Evolutionary conservation across 2,888 invertebrate genomes (phyloP).

Genomic region (Pherbina coryleti): DNA sequence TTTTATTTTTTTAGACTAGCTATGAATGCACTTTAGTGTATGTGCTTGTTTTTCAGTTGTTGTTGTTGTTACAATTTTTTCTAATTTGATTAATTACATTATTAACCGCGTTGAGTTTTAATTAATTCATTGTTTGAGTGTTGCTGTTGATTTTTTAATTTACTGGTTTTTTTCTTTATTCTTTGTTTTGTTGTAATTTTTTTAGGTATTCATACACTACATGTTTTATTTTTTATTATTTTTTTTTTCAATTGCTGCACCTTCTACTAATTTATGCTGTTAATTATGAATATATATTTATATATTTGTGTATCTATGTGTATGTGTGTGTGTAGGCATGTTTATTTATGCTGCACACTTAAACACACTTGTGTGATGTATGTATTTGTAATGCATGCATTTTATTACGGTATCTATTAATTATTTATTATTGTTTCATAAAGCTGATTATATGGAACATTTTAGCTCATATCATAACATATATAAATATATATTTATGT

Average conservation of each 20-base stretch:
- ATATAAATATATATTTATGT: constrained; percentile 5
- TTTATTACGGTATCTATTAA: constrained; percentile 25
- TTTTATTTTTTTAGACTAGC: neutral
- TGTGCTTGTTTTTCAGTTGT: neutral
- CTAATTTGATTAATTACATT: neutral
- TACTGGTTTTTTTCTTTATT: neutral
- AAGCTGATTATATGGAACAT: constrained; percentile 51
- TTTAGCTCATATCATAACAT: constrained; percentile 39
- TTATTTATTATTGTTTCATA: constrained; percentile 49
- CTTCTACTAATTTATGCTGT: neutral
- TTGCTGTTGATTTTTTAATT: neutral
- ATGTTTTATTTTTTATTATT: neutral
- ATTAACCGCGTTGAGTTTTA: neutral
- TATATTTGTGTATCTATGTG: constrained; percentile 15
- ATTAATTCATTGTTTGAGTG: neutral
- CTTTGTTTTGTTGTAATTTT: neutral
- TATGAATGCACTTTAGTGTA: neutral
- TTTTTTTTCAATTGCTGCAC: neutral
- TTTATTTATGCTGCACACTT: neutral
- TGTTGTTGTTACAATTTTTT: neutral
- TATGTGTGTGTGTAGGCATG: constrained; percentile 18
- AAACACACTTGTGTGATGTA: neutral
- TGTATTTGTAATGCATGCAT: constrained; percentile 20
- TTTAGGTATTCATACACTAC: neutral
- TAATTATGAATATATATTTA: neutral